A percentile compares a stretch with the other conserved stretches of the same genome.
Conservation (phyloP, 2,888 invertebrate species). For the Steromphala cineraria region DNA sequence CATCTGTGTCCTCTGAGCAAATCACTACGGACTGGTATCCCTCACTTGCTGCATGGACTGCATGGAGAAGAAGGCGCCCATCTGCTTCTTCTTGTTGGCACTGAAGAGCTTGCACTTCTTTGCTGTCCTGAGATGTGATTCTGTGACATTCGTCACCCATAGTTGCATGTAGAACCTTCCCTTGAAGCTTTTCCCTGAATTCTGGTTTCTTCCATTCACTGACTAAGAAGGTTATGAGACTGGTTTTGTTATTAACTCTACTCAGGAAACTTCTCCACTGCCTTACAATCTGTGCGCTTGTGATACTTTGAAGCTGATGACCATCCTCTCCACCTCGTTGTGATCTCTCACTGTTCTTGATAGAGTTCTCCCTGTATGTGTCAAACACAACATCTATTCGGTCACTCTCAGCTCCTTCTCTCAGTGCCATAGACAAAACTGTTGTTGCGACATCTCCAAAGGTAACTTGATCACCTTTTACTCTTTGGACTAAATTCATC, state of each 20-base stretch:
- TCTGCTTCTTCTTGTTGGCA: constrained; percentile 44
- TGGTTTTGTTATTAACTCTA: not conserved
- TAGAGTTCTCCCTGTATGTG: not conserved
- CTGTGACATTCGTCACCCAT: constrained; percentile 31
- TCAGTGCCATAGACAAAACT: not conserved
- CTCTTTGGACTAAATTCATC: constrained; percentile 34
- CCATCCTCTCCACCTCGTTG: not conserved
- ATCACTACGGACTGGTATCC: constrained; percentile 31
- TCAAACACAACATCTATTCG: not conserved
- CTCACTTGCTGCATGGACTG: constrained; percentile 35
- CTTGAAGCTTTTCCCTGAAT: constrained; percentile 9
- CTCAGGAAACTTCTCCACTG: not conserved
- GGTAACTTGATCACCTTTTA: not conserved
- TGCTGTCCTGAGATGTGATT: constrained; percentile 19
- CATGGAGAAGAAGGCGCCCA: constrained; percentile 39
- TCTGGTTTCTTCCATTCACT: constrained; percentile 29
- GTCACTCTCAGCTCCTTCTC: not conserved
- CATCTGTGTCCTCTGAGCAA: constrained; percentile 40
- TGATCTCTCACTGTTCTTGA: not conserved
- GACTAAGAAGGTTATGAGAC: not conserved
- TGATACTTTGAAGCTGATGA: not conserved
- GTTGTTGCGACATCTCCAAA: not conserved
- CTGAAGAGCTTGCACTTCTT: constrained; percentile 29
- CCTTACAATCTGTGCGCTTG: not conserved
- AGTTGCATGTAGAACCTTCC: constrained; percentile 38